Conservation (phyloP, 1,140 invertebrate genomes). For the Diabrotica virgifera region DNA sequence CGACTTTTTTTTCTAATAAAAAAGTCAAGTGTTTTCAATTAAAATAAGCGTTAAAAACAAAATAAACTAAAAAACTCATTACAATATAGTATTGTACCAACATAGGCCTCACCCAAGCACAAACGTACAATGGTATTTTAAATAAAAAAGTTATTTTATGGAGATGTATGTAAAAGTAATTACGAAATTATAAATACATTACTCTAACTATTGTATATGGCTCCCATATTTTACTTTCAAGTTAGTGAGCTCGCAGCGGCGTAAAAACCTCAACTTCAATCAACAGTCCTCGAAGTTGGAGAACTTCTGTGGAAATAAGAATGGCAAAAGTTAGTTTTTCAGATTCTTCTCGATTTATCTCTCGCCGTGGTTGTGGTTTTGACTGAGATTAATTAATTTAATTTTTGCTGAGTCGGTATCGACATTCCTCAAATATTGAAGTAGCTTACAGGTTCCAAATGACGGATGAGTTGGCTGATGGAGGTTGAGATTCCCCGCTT, state of each 20-base stretch:
- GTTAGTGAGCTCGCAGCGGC: not conserved
- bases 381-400: conserved; percentile 3
- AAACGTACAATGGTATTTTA: no score
- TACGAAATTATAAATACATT: no score
- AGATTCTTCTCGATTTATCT: not conserved
- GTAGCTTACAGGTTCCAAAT: not conserved
- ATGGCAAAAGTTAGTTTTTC: conserved; percentile 2
- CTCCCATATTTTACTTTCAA: not conserved
- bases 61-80: no score
- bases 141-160: no score
- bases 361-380: not conserved
- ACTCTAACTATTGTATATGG: not conserved
- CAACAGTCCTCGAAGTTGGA: conserved; percentile 1
- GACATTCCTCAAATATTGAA: not conserved
- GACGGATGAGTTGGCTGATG: not conserved
- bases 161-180: no score
- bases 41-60: no score
- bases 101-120: no score
- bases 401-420: not conserved
- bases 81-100: no score
- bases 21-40: no score
- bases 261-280: not conserved
- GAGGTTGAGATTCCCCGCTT: not conserved
- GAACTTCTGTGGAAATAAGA: not conserved
- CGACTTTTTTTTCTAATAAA: no score